Base-by-base conservation (phyloP, 2,888 invertebrate species). In the Poecilus cupreus region DNA sequence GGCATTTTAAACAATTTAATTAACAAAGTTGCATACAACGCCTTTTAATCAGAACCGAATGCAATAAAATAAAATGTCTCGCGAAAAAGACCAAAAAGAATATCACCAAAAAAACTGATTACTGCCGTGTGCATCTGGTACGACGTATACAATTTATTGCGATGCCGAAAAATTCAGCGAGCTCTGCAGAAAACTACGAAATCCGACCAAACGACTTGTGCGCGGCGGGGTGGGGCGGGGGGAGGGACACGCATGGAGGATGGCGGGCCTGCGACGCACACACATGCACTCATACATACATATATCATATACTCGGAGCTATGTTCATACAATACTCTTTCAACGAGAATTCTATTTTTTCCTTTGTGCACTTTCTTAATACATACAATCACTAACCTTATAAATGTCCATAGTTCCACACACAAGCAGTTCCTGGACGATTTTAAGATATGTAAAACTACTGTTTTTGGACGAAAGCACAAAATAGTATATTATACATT, bases 81-180 rank as follows among this genome's bases (percentile, higher is more conserved):
- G 60, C 20, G 18, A 49, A 68, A 68, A 75, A 0, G 18, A 46
- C 24, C 51, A 75, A 75, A 75, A 75, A 72, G 46, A 49, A 51
- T 26, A 64, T 49, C 49, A 26, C 43, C 60, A 80, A 72, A 80
- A 72, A 72, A 80, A 72, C 80, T 81, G 70, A 81, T 81, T 81
- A 75, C 75, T 81, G 75, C 75, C 60, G 37, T 43, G 57, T 81
- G 75, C 74, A 81, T 75, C 81, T 64, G 81, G 81, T 81, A 64
- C 70, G 86, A 86, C 86, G 85, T 84, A 68, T 83, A 84, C 84
- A 84, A 88, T 88, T 88, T 88, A 88, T 87, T 85, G 85, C 87
- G 84, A 85, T 85, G 86, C 85, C 85, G 87, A 87, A 87, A 88
- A 87, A 86, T 87, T 85, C 86, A 87, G 10, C 85, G 43, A 49